Evolutionary conservation across 2,888 invertebrate species (phyloP).

Genomic region (Machimus atricapillus): DNA sequence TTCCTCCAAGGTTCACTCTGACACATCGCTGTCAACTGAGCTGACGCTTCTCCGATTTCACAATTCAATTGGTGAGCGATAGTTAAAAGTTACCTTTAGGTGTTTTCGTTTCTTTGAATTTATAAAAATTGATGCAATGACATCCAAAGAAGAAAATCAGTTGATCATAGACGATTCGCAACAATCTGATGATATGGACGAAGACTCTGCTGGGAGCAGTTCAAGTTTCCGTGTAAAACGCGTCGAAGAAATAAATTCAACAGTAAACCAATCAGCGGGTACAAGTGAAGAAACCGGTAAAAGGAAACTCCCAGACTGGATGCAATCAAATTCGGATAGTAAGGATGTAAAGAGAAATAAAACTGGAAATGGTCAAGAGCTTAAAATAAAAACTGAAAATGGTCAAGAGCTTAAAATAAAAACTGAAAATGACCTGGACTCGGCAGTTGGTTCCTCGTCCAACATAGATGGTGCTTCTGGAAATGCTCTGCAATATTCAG

Average conservation of each 20-base stretch:
- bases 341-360: background rate
- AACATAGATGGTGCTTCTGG: background rate
- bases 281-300: background rate
- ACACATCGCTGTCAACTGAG: background rate
- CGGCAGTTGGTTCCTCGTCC: background rate
- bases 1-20: too few relatives aligned
- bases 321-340: background rate
- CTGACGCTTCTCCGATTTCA: background rate
- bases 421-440: background rate
- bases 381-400: background rate
- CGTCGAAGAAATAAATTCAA: slow-evolving; percentile 32
- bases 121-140: background rate
- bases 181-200: background rate
- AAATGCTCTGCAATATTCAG: background rate
- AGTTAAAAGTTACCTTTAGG: background rate
- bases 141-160: background rate
- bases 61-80: background rate
- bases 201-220: background rate
- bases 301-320: slow-evolving; percentile 4
- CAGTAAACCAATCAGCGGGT: background rate
- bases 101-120: background rate
- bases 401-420: background rate
- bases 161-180: background rate
- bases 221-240: background rate
- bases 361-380: background rate